Base-by-base conservation (phyloP, 2,113 vertebrate species). In the Neoarius graeffei region DNA sequence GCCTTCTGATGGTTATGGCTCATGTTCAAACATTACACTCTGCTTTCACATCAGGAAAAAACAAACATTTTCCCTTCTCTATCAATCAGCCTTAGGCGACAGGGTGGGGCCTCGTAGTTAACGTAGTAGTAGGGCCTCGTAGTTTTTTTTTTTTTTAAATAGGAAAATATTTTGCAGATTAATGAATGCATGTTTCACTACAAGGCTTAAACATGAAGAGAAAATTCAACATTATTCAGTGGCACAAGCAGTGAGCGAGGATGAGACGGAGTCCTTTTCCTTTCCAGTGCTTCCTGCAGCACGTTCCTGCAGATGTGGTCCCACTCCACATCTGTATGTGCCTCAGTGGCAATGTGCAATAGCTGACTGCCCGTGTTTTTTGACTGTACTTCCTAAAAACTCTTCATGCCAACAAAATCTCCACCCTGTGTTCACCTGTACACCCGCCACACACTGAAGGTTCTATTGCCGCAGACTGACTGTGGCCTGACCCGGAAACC, bases 171-270 rank as follows among this genome's bases (percentile, higher is more conserved):
- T 91, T 93, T 84, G 90, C 83, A 85, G 88, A 93, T 87, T 89
- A 85, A 89, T 92, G 85, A 88, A 93, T 96, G 96, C 96, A 96
- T 96, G 95, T 95, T 94, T 96, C 95, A 94, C 94, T 96, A 96
- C 87, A 93, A 90, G 92, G 93, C 93, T 95, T 95, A 91, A 94
- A 92, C 89, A 89, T 76, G 80, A 89, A 89, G 81, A 90, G 89
- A 85, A 91, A 81, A 96, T 95, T 91, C 86, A 92, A 67, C 64
- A 83, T 91, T 92, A 69, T 92, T 93, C 90, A 93, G 89, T 91
- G 92, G 92, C 93, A 94, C 92, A 92, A 76, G 50, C 54, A 42
- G 35, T 71, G 69, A 84, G 86, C 87, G 90, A 85, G 85, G 83
- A 89, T 60, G 79, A 89, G 66, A 54, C 48, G 0, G 23, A 50